A percentile compares a stretch with the other conserved stretches of the same genome.
Evolutionary conservation across 1,140 invertebrate genomes (phyloP).

Genomic region (Magallana ariakensis): DNA sequence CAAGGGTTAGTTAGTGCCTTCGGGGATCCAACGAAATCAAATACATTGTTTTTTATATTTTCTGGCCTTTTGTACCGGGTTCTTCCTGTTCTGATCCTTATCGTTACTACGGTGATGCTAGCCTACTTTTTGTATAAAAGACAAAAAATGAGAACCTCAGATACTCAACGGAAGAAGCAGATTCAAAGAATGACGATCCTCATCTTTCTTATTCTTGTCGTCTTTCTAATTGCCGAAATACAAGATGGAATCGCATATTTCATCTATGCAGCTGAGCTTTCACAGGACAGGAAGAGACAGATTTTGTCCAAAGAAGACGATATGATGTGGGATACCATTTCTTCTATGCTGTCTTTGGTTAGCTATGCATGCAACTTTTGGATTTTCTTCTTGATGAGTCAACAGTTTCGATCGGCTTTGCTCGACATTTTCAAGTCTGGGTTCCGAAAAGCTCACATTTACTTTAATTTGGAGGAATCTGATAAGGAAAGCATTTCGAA

Average conservation of each 20-base stretch:
- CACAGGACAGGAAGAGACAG: not conserved
- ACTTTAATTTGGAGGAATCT: not conserved
- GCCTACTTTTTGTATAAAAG: not conserved
- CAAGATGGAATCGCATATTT: conserved; percentile 52
- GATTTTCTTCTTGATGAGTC: conserved; percentile 57
- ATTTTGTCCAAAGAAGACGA: conserved; percentile 45
- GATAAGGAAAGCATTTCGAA: not conserved
- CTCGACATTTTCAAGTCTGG: not conserved
- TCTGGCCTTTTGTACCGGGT: conserved; percentile 35
- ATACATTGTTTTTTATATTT: conserved; percentile 40
- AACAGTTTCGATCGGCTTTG: conserved; percentile 49
- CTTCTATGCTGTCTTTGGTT: conserved; percentile 27
- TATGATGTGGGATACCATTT: conserved; percentile 47
- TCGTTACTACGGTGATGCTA: conserved; percentile 44
- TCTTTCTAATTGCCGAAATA: conserved; percentile 52
- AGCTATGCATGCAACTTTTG: conserved; percentile 55
- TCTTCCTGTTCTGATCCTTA: conserved; percentile 40
- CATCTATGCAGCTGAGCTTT: conserved; percentile 52
- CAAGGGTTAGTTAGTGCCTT: not conserved
- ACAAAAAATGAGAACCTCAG: not conserved
- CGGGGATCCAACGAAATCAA: conserved; percentile 12
- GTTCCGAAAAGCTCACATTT: not conserved
- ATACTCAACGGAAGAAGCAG: not conserved
- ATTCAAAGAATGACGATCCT: conserved; percentile 38
- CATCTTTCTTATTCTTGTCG: conserved; percentile 41